phyloP scores from a whole-genome alignment of 2,888 invertebrate genomes.

The Melolontha melolontha region DNA sequence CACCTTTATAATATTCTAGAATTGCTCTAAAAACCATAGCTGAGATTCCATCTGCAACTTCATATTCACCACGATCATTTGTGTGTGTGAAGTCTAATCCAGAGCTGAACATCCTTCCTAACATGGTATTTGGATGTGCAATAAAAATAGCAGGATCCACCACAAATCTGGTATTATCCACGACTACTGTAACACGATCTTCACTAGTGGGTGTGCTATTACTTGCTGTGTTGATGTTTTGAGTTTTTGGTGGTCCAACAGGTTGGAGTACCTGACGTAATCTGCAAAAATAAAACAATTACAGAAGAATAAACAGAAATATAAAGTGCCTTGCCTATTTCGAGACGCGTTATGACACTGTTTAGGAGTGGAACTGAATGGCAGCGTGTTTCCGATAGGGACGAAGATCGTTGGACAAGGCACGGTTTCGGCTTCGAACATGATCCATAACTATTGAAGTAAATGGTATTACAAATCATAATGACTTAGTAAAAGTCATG shows the following conservation, averaged over 20 bases:
- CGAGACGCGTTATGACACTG: conserved; percentile 66
- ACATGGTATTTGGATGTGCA: conserved; percentile 97
- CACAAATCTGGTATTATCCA: conserved; percentile 92
- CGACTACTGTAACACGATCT: conserved; percentile 91
- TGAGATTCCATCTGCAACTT: conserved; percentile 95
- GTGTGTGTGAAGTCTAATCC: conserved; percentile 92
- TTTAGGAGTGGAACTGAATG: conserved; percentile 68
- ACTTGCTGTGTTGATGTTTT: conserved; percentile 34
- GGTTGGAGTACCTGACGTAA: conserved; percentile 57
- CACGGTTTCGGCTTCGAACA: conserved; percentile 75
- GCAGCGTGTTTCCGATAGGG: conserved; percentile 67
- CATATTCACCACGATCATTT: conserved; percentile 96
- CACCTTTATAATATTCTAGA: conserved; percentile 93
- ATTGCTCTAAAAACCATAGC: conserved; percentile 95
- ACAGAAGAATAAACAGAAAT: conserved; percentile 40
- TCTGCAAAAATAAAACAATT: conserved; percentile 52
- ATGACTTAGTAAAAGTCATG: background rate
- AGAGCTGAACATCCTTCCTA: conserved; percentile 98
- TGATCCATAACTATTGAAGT: conserved; percentile 71
- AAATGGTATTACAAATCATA: conserved; percentile 46
- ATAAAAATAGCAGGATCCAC: conserved; percentile 93
- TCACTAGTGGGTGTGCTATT: conserved; percentile 65
- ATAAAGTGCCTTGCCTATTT: conserved; percentile 62
- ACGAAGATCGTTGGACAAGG: conserved; percentile 70
- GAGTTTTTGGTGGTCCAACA: conserved; percentile 55